Conservation (phyloP, 2,888 invertebrate species). For the Operophtera brumata region DNA sequence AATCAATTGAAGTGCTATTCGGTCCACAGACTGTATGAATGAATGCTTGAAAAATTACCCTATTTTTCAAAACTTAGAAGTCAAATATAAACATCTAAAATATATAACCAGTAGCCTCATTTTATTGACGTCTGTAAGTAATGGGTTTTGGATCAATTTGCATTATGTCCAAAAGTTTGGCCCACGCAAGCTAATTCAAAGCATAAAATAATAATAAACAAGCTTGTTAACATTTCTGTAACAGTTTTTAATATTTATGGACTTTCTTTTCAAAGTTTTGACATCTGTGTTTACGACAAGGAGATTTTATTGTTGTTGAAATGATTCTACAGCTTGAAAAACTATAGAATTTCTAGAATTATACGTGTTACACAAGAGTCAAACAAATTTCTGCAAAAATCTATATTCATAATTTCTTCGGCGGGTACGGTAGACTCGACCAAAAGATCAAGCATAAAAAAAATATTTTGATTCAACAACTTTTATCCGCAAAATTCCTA, state of each 20-base stretch:
- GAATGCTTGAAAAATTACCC: too few relatives aligned
- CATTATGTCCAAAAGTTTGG: conserved; percentile 25
- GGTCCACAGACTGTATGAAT: too few relatives aligned
- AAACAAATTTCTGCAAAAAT: too few relatives aligned
- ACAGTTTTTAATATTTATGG: conserved; percentile 34
- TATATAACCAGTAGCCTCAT: conserved; percentile 20
- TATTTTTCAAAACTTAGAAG: too few relatives aligned
- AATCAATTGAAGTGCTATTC: too few relatives aligned
- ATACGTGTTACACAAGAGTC: too few relatives aligned
- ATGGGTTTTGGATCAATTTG: conserved; percentile 23
- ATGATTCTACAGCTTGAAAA: background rate
- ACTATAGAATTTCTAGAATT: too few relatives aligned
- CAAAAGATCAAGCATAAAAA: too few relatives aligned
- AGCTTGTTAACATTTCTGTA: conserved; percentile 32
- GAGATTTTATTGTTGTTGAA: background rate
- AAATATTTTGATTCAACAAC: too few relatives aligned
- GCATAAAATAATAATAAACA: conserved; percentile 38
- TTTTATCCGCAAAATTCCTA: too few relatives aligned
- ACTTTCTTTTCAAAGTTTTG: conserved; percentile 24
- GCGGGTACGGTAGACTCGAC: too few relatives aligned
- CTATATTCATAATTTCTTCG: too few relatives aligned
- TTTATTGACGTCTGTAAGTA: conserved; percentile 18
- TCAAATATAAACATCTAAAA: conserved; percentile 6
- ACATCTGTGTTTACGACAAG: conserved; percentile 2
- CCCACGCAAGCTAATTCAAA: conserved; percentile 34